Conservation (phyloP, 2,113 vertebrate genomes). For the Solenodon paradoxus region DNA sequence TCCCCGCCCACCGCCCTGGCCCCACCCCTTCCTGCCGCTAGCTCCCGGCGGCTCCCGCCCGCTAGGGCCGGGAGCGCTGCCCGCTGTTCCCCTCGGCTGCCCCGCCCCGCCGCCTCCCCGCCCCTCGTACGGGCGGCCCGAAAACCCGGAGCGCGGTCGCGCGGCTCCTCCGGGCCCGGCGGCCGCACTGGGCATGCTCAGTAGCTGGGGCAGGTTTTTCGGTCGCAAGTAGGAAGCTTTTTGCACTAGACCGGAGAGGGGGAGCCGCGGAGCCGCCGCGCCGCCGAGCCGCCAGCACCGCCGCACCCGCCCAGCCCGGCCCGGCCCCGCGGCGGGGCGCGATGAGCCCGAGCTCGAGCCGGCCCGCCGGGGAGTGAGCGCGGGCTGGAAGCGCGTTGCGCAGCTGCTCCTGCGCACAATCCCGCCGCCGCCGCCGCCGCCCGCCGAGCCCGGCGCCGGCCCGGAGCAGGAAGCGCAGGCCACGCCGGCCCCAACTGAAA, state of each 20-base stretch:
- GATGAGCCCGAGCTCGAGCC: slow-evolving; percentile 66
- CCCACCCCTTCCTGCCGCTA: slow-evolving; percentile 52
- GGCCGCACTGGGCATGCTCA: slow-evolving; percentile 75
- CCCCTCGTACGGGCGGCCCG: slow-evolving; percentile 68
- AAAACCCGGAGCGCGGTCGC: slow-evolving; percentile 73
- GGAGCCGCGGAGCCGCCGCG: slow-evolving; percentile 63
- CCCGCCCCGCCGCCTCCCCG: slow-evolving; percentile 58
- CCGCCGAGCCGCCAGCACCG: slow-evolving; percentile 36
- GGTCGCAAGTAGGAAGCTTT: slow-evolving; percentile 76
- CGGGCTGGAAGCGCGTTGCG: slow-evolving; percentile 79
- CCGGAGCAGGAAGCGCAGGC: slow-evolving; percentile 65
- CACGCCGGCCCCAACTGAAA: slow-evolving; percentile 81
- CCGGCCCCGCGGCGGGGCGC: slow-evolving; percentile 69
- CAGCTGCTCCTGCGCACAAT: slow-evolving; percentile 83
- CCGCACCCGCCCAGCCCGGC: slow-evolving; percentile 55
- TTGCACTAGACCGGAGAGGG: slow-evolving; percentile 71
- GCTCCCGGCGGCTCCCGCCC: neutral
- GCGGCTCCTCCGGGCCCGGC: slow-evolving; percentile 52
- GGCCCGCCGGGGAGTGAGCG: slow-evolving; percentile 73
- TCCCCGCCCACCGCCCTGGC: neutral
- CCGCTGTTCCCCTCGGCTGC: neutral
- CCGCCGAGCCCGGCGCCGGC: slow-evolving; percentile 33
- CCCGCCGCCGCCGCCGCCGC: slow-evolving; percentile 64
- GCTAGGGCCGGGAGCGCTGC: slow-evolving; percentile 33
- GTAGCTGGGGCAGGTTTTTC: slow-evolving; percentile 69